phyloP scores from a whole-genome alignment of 2,113 vertebrate species.

The Alouatta palliata region DNA sequence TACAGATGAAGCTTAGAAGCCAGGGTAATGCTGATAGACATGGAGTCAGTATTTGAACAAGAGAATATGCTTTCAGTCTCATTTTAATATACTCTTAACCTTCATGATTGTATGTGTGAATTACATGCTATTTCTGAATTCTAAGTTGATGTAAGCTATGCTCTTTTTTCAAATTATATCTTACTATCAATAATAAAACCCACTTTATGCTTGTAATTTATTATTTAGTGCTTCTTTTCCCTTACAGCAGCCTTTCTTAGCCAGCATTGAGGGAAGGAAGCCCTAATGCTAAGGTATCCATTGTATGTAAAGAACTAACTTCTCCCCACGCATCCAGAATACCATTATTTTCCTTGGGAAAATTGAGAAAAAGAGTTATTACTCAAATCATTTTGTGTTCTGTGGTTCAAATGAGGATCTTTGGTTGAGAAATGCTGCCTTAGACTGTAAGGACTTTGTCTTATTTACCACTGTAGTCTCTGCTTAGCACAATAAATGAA shows the following conservation, averaged over 20 bases:
- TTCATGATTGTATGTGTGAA: conserved; percentile 28
- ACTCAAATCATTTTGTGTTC: conserved; percentile 31
- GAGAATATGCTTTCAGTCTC: conserved; percentile 1
- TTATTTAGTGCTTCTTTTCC: not conserved
- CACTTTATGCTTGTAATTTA: not conserved
- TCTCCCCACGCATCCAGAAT: not conserved
- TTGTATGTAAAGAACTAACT: conserved; percentile 35
- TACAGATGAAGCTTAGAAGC: conserved; percentile 46
- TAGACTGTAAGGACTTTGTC: not conserved
- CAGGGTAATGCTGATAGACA: not conserved
- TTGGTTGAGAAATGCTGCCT: conserved; percentile 35
- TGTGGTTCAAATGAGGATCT: conserved; percentile 9
- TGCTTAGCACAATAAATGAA: not conserved
- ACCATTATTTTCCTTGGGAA: not conserved
- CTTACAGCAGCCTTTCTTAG: conserved; percentile 15
- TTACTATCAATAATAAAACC: conserved; percentile 38
- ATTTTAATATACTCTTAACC: conserved; percentile 20
- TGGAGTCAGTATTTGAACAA: conserved; percentile 34
- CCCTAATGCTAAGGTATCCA: not conserved
- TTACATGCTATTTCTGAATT: conserved; percentile 44
- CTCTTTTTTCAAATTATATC: conserved; percentile 30
- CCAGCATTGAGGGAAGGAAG: conserved; percentile 27
- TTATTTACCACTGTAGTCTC: not conserved
- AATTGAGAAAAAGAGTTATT: conserved; percentile 28
- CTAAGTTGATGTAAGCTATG: conserved; percentile 26